Evolutionary conservation across 2,888 invertebrate genomes (phyloP).

Genomic region (Drosophila siamana): DNA sequence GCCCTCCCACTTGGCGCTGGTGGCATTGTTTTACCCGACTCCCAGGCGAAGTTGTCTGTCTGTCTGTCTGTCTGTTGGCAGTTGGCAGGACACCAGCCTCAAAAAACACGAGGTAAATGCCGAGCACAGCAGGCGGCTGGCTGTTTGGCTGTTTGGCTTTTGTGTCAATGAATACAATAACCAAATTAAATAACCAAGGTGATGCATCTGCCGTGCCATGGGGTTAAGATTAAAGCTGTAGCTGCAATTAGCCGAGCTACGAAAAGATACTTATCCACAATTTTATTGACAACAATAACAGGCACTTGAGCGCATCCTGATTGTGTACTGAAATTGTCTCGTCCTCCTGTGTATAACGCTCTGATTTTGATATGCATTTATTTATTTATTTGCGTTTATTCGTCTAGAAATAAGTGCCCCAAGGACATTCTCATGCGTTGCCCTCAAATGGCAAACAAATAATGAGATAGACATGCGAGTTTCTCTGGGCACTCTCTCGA

Average conservation of each 20-base stretch:
- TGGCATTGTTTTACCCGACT: conserved; percentile 45
- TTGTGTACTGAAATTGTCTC: conserved; percentile 42
- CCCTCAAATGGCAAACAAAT: conserved; percentile 74
- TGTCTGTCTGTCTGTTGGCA: conserved; percentile 74
- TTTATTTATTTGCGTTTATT: conserved; percentile 69
- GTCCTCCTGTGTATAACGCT: conserved; percentile 27
- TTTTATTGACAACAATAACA: conserved; percentile 40
- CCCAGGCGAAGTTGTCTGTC: neutral
- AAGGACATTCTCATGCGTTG: conserved; percentile 65
- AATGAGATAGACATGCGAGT: conserved; percentile 61
- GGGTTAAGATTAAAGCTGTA: conserved; percentile 40
- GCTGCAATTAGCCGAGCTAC: conserved; percentile 65
- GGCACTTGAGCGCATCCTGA: conserved; percentile 41
- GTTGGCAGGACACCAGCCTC: conserved; percentile 71
- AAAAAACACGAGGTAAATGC: conserved; percentile 29
- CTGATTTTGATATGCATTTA: conserved; percentile 66
- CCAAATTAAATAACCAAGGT: conserved; percentile 83
- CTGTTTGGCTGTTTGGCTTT: conserved; percentile 64
- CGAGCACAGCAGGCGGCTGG: conserved; percentile 64
- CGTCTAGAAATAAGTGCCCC: conserved; percentile 64
- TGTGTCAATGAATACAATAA: conserved; percentile 85
- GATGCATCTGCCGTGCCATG: conserved; percentile 44
- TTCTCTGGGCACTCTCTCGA: conserved; percentile 38
- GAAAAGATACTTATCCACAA: conserved; percentile 70
- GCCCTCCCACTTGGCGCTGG: conserved; percentile 20